Evolutionary conservation across 2,888 invertebrate genomes (phyloP), one percentile per base, ranked within the genome.

Genomic region (Eupithecia subfuscata): DNA sequence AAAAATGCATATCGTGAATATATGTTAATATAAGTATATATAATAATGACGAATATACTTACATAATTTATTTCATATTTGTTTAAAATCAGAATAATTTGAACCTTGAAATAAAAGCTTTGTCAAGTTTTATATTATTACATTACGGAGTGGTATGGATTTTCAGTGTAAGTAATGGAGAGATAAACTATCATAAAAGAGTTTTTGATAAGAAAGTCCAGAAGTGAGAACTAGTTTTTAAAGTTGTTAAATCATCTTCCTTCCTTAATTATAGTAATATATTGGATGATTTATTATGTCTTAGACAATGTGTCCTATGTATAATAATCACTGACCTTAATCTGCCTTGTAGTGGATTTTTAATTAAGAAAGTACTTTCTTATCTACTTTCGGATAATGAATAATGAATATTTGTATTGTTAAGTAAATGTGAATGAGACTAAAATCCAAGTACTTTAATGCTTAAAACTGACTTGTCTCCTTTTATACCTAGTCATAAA

Each of bases 161-260:
- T 56, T 48, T 56, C 52, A n/a, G 52, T n/a, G 52, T 52, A 48
- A 5, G 48, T 52, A 48, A 45, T 16, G 3, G 56, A 56, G 56
- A 56, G 11, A 56, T 56, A 56, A 22, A 22, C 34, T 30, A 11
- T 65, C 11, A 37, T 18, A 34, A 37, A 65, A 65, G 16, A 65
- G 74, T 85, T 84, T 81, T 69, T 34, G 65, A 73, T 86, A 89
- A 89, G 86, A 83, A 86, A 86, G 88, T 90, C 89, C 89, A 90
- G 88, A 91, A 91, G 87, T 89, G 89, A 87, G 88, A 89, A 82
- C 83, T 88, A 88, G 85, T 77, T 69, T 63, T 72, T 56, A 86
- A 87, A 48, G n/a, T 84, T 37, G 6, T 22, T 11, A 22, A 11
- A 56, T 56, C 52, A n/a, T 34, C 7, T 64, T 18, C 11, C 6